Conservation (phyloP, 2,797 vertebrate species). For the Myotis planiceps region DNA sequence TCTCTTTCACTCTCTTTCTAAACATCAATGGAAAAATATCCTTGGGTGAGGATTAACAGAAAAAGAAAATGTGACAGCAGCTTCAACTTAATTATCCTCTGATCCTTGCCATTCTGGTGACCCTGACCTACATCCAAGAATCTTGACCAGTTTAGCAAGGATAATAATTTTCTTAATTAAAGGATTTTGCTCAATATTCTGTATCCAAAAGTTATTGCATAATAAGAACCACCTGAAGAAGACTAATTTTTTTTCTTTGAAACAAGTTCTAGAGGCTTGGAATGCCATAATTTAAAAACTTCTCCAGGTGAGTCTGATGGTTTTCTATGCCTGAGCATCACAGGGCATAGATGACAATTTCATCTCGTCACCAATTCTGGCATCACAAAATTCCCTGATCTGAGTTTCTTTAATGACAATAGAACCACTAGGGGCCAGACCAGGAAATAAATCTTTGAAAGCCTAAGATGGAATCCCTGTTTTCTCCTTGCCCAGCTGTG, state of each 20-base stretch:
- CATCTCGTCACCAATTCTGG: neutral
- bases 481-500: neutral
- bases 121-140: neutral
- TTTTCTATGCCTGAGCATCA: neutral
- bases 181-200: neutral
- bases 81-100: neutral
- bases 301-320: neutral
- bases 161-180: neutral
- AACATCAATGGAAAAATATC: too few species aligned
- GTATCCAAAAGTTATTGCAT: neutral
- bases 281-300: neutral
- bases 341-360: neutral
- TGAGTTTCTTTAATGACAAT: neutral
- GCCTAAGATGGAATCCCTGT: neutral
- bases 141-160: neutral
- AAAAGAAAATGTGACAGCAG: neutral
- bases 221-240: neutral
- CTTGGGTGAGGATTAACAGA: too few species aligned
- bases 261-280: neutral
- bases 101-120: neutral
- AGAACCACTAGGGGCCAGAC: neutral
- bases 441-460: neutral
- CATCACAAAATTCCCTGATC: neutral
- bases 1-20: too few species aligned
- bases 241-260: neutral